Percentiles rank a stretch among this genome's conserved stretches.
Evolutionary conservation across 1,140 invertebrate species (phyloP).

Genomic region (Octopus sinensis): DNA sequence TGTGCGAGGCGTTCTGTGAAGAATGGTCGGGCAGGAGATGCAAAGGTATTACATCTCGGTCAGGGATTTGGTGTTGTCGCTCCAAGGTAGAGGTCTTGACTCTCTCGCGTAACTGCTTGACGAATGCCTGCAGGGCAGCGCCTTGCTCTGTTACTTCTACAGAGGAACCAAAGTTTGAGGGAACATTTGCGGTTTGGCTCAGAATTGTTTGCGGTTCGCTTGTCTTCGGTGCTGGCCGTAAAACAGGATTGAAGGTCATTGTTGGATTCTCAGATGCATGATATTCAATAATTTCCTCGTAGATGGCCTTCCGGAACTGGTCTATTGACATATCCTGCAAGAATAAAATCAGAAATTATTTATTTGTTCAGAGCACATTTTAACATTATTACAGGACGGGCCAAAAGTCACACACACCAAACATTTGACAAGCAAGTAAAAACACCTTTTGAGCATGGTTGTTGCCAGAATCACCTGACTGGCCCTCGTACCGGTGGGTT

Average conservation of each 20-base stretch:
- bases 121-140: neutral
- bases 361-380: too few relatives aligned
- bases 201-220: conserved; percentile 6
- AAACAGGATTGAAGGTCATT: conserved; percentile 41
- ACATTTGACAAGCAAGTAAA: too few relatives aligned
- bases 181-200: neutral
- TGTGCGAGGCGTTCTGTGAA: neutral
- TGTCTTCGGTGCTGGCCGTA: conserved; percentile 44
- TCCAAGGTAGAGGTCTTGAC: neutral
- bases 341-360: neutral
- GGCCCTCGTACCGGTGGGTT: too few relatives aligned
- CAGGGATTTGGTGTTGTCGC: too few relatives aligned
- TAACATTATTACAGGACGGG: too few relatives aligned
- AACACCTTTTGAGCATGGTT: too few relatives aligned
- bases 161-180: neutral
- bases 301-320: conserved; percentile 39
- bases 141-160: conserved; percentile 15
- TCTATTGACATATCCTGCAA: conserved; percentile 35
- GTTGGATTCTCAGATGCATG: conserved; percentile 41
- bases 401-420: too few relatives aligned
- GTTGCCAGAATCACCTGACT: too few relatives aligned
- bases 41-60: too few relatives aligned
- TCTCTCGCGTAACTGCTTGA: conserved; percentile 7
- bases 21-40: neutral
- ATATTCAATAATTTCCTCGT: conserved; percentile 48